Conservation (phyloP, 2,888 invertebrate genomes). For the Heteropelma amictum region DNA sequence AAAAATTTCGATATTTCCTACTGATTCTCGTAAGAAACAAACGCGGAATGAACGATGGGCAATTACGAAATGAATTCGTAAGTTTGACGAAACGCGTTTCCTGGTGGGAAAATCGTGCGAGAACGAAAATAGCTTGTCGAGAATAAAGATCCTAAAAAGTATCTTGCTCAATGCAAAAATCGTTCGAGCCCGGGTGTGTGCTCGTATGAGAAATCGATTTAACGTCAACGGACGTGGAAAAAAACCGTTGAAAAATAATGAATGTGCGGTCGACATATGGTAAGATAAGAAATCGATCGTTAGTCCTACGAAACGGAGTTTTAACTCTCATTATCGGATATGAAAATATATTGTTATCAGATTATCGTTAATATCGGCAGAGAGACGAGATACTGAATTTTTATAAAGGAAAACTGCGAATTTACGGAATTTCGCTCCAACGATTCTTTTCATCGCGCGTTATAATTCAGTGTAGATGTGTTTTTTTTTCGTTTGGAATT, state of each 20-base stretch:
- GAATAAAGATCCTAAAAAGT: not conserved
- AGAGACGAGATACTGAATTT: not conserved
- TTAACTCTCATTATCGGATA: conserved; percentile 22
- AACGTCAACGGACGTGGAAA: not conserved
- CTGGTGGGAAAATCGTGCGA: no score
- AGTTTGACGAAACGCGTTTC: no score
- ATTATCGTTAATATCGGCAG: conserved; percentile 14
- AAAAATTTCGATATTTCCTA: not conserved
- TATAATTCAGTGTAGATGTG: no score
- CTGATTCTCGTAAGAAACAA: not conserved
- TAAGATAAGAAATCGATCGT: conserved; percentile 35
- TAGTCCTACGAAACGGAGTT: not conserved
- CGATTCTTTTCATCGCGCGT: no score
- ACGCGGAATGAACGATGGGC: no score
- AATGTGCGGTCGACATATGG: conserved; percentile 30
- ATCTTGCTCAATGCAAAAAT: not conserved
- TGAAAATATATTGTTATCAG: conserved; percentile 21
- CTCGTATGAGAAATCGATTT: not conserved
- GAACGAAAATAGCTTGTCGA: no score
- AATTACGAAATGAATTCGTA: no score
- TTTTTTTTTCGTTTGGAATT: no score
- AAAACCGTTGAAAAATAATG: conserved; percentile 5
- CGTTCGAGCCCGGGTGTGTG: not conserved
- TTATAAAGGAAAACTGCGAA: not conserved
- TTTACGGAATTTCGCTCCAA: conserved; percentile 11